Evolutionary conservation across 2,113 vertebrate genomes (phyloP), one percentile per base, ranked within the genome.

Genomic region (Scalopus aquaticus): DNA sequence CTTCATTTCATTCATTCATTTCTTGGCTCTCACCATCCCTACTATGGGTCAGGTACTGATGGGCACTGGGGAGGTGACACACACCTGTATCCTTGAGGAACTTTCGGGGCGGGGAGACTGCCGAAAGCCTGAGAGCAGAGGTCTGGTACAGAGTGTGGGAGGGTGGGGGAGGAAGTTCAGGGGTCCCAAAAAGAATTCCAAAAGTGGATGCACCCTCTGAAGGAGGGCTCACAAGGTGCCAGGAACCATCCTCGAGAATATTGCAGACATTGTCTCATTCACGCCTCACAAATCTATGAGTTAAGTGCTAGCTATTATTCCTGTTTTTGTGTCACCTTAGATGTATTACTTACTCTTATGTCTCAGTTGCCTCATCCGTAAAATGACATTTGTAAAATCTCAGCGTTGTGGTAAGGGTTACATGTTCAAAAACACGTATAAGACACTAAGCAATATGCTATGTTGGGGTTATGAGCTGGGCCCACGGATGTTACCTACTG

Each of bases 251-350:
- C 79, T 17, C 78, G 69, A 96, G 88, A 54, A 78, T 6, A 5
- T 39, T 70, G 81, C 65, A 95, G 96, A 97, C 96, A 93, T 96
- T 83, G 96, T 96, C 88, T 97, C 96, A 96, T 94, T 72, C 73
- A 44, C 65, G 77, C 76, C 83, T 93, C 70, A 62, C 30, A 7
- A 13, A 74, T 93, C 89, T 84, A 83, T 97, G 87, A 96, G 60
- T 60, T 95, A 88, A 96, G 84, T 19, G 62, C 84, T 90, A 16
- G 49, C 49, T 16, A 51, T 51, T 51, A 74, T 95, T 94, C 83
- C 93, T 67, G 85, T 80, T 93, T 91, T 49, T 80, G 44, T 62
- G 80, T 93, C 69, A 92, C 76, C 84, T 89, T 2, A 30, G 70
- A 28, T 26, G 56, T 56, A 91, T 94, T 37, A 92, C 51, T 65